Evolutionary conservation across 2,797 vertebrate genomes (phyloP), one percentile per base, ranked within the genome.

Genomic region (Gallinago nigripennis): DNA sequence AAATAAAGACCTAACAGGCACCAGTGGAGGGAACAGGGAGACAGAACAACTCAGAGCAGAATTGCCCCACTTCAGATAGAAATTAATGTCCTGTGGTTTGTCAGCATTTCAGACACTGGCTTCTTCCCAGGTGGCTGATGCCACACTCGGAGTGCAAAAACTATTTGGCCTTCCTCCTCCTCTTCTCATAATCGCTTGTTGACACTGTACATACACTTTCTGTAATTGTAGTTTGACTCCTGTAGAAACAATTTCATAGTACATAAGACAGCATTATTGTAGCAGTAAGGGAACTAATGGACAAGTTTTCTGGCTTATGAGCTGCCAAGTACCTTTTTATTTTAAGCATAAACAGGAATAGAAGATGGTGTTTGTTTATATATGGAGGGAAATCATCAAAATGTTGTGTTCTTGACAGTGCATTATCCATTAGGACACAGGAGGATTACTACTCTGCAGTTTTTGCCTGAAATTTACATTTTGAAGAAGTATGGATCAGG

Each of bases 181-280:
- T 93, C 28, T 63, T 78, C 64, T 80, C 35, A 43, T 64, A 54
- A 83, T 48, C 92, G 43, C 41, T 68, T 82, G 24, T 56, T 91
- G 46, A 57, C 33, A 28, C 56, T 63, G 23, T 37, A 33, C 2
- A 0, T 43, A 56, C 43, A 31, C 4, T 86, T 75, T 77, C 61
- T 56, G 37, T 39, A 90, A 81, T 31, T 72, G 79, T 64, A 48
- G 45, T 65, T 91, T 83, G 60, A 69, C 43, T 93, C 31, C 65
- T 57, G 56, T 23, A 75, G 71, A 91, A 96, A 73, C 66, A 61
- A 90, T 86, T 92, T 94, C 66, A 82, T 58, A 88, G 41, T 71
- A 90, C 39, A 30, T 77, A 89, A 86, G 65, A 73, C 50, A 73
- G 28, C 10, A 71, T 88, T 93, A 71, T 66, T 71, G 16, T 31